These are phyloP conservation scores for Onthophagus taurus DNA, from an alignment of 1,140 invertebrate species.

Conservation along the genomic window DNA sequence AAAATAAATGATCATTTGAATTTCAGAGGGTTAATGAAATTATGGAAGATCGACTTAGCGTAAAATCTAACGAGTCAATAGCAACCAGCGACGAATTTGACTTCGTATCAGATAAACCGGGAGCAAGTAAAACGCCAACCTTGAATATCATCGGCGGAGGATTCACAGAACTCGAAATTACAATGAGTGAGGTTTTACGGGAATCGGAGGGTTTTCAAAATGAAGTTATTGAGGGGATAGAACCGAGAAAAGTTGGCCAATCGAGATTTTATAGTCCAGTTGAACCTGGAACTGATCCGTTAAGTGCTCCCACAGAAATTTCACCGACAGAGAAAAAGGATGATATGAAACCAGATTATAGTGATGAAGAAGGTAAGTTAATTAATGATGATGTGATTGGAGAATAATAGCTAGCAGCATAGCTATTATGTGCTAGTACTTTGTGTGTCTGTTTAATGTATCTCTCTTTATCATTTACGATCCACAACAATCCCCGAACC, in stretches of 20 bases:
- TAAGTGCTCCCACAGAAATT: constrained; percentile 22
- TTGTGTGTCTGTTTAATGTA: too few species aligned
- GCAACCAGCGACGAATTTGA: constrained; percentile 78
- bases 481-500: too few species aligned
- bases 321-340: constrained; percentile 63
- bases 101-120: constrained; percentile 56
- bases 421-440: too few species aligned
- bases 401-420: too few species aligned
- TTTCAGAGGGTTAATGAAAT: too few species aligned
- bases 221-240: constrained; percentile 23
- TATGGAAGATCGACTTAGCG: constrained; percentile 71
- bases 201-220: constrained; percentile 38
- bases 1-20: too few species aligned
- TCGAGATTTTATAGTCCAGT: constrained; percentile 40
- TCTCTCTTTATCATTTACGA: too few species aligned
- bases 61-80: constrained; percentile 71
- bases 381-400: too few species aligned
- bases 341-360: constrained; percentile 58
- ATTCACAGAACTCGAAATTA: constrained; percentile 61
- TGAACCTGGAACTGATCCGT: constrained; percentile 34
- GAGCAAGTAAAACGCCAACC: constrained; percentile 50
- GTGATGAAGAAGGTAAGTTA: constrained; percentile 44
- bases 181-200: constrained; percentile 60
- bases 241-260: constrained; percentile 34
- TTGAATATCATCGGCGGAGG: constrained; percentile 66